A percentile compares a stretch with the other conserved stretches of the same genome.
Evolutionary conservation across 2,888 invertebrate genomes (phyloP).

Genomic region (Bombyx huttoni): DNA sequence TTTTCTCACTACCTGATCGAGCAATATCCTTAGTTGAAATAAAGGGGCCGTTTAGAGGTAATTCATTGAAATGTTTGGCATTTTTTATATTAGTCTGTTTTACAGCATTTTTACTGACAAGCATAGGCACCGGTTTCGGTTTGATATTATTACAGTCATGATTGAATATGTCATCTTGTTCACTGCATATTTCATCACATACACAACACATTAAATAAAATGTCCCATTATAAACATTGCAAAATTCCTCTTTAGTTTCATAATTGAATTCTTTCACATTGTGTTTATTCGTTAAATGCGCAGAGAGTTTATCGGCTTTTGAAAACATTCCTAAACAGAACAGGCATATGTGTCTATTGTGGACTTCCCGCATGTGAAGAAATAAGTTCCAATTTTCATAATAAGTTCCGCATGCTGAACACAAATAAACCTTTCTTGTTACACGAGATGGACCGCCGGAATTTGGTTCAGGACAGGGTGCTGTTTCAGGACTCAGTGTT

Average conservation of each 20-base stretch:
- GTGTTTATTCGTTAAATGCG: constrained; percentile 85
- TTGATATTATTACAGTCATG: constrained; percentile 77
- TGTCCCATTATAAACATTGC: constrained; percentile 75
- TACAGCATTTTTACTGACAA: constrained; percentile 53
- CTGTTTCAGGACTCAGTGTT: constrained; percentile 48
- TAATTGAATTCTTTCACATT: constrained; percentile 80
- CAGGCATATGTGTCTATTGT: constrained; percentile 85
- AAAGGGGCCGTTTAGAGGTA: constrained; percentile 37
- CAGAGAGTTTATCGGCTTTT: constrained; percentile 82
- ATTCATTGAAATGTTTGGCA: constrained; percentile 33
- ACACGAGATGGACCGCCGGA: constrained; percentile 69
- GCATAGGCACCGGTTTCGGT: constrained; percentile 63
- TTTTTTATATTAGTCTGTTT: constrained; percentile 44
- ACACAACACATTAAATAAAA: constrained; percentile 85
- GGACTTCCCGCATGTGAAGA: constrained; percentile 86
- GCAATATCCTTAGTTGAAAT: constrained; percentile 25
- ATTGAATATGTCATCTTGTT: constrained; percentile 81
- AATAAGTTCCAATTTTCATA: constrained; percentile 91
- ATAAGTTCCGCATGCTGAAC: constrained; percentile 86
- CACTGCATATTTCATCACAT: constrained; percentile 84
- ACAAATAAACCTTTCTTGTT: constrained; percentile 84
- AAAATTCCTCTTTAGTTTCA: constrained; percentile 77
- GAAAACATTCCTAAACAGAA: constrained; percentile 89
- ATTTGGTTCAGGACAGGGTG: constrained; percentile 40
- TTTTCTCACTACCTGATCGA: constrained; percentile 34